These are phyloP conservation scores for Cephus pulcher DNA, from an alignment of 2,888 invertebrate genomes.

Conservation along the genomic window DNA sequence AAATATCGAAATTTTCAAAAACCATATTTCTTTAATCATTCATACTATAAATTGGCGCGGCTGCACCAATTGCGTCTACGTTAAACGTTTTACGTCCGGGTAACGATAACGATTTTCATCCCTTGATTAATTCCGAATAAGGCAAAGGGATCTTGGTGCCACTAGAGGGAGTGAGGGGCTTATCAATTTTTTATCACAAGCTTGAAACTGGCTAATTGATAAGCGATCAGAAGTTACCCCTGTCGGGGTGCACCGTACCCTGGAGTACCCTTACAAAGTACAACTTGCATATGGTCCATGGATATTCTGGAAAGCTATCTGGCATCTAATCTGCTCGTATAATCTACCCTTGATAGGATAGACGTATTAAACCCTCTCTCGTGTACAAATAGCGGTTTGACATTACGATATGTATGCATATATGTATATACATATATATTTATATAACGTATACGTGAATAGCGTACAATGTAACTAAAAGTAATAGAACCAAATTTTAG, in stretches of 20 bases:
- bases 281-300: slow-evolving; percentile 50
- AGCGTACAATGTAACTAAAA: not conserved
- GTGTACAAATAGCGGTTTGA: slow-evolving; percentile 57
- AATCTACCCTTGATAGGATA: slow-evolving; percentile 45
- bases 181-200: not conserved
- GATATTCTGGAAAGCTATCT: slow-evolving; percentile 36
- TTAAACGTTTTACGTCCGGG: not conserved
- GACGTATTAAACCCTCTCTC: not conserved
- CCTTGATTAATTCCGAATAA: not conserved
- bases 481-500: not conserved
- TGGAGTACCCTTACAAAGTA: slow-evolving; percentile 33
- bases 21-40: not conserved
- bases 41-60: not conserved
- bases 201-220: slow-evolving; percentile 2
- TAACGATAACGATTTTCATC: not conserved
- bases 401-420: slow-evolving; percentile 42
- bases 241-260: not conserved
- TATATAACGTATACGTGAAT: not conserved
- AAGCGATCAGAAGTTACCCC: slow-evolving; percentile 1
- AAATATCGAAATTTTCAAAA: not conserved
- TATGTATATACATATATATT: not conserved
- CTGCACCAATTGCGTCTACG: not conserved
- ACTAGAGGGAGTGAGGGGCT: not conserved
- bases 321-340: slow-evolving; percentile 46
- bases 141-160: not conserved